phyloP scores from a whole-genome alignment of 2,888 invertebrate genomes.

The Pyrochroa serraticornis region DNA sequence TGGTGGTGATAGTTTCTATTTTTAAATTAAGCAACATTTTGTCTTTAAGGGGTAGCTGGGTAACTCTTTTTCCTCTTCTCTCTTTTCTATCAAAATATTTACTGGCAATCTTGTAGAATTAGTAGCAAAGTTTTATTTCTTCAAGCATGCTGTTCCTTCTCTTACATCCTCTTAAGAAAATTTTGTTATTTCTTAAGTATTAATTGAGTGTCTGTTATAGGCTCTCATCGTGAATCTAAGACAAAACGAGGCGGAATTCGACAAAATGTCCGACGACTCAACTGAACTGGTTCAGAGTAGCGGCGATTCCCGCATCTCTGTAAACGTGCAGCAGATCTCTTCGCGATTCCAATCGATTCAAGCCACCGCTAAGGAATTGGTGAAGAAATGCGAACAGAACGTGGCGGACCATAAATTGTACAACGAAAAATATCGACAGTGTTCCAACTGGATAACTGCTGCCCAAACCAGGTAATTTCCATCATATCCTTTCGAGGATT shows the following conservation, averaged over 20 bases:
- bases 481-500: not conserved
- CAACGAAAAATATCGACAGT: conserved; percentile 83
- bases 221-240: conserved; percentile 77
- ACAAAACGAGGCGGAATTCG: conserved; percentile 85
- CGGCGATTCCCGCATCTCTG: conserved; percentile 85
- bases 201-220: conserved; percentile 56
- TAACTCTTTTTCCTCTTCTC: too few relatives aligned
- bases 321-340: conserved; percentile 87
- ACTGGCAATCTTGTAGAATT: too few relatives aligned
- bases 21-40: too few relatives aligned
- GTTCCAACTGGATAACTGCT: conserved; percentile 78
- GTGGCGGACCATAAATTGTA: conserved; percentile 80
- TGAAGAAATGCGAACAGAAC: conserved; percentile 91
- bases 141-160: too few relatives aligned
- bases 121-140: too few relatives aligned
- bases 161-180: too few relatives aligned
- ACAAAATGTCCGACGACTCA: conserved; percentile 84
- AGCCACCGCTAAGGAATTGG: conserved; percentile 85
- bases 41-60: too few relatives aligned
- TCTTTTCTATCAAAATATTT: too few relatives aligned
- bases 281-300: conserved; percentile 84
- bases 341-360: conserved; percentile 90
- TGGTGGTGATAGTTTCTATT: too few relatives aligned
- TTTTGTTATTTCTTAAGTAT: too few relatives aligned
- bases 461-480: conserved; percentile 71